These are phyloP conservation scores for Tribolium castaneum DNA, from an alignment of 1,140 invertebrate species.

Conservation along the genomic window DNA sequence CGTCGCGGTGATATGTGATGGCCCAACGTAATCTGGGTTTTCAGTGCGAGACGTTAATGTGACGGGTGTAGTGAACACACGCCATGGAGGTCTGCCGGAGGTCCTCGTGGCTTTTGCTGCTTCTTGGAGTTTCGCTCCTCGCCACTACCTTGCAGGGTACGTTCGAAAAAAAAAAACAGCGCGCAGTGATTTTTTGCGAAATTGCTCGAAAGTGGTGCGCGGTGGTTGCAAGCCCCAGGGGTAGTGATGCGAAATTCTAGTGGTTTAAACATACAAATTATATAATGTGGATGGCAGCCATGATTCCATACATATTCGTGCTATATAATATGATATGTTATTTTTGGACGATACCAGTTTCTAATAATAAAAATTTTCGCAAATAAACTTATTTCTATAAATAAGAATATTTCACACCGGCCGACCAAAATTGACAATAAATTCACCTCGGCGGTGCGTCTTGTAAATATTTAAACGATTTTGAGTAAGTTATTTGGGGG, in stretches of 20 bases:
- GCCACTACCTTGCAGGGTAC: conserved; percentile 63
- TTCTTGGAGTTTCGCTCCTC: conserved; percentile 62
- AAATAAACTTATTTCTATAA: conserved; percentile 55
- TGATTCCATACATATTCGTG: conserved; percentile 46
- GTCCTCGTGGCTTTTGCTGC: conserved; percentile 61
- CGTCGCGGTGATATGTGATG: conserved; percentile 55
- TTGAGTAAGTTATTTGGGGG: background rate
- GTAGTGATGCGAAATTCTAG: conserved; percentile 9
- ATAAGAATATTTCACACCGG: conserved; percentile 43
- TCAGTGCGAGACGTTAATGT: conserved; percentile 63
- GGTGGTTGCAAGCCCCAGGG: background rate
- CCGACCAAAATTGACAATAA: background rate
- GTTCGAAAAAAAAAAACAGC: conserved; percentile 46
- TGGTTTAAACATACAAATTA: conserved; percentile 43
- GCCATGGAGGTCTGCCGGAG: conserved; percentile 62
- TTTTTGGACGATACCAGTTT: conserved; percentile 56
- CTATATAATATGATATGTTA: conserved; percentile 56
- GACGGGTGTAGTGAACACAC: conserved; percentile 60
- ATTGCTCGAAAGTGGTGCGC: background rate
- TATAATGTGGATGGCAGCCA: conserved; percentile 53
- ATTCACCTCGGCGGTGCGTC: background rate
- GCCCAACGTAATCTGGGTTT: conserved; percentile 55
- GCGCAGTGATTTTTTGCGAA: background rate
- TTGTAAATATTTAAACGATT: too few species aligned
- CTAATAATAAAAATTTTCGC: conserved; percentile 59